Percentiles rank a stretch among this genome's conserved stretches.
These are phyloP conservation scores for Phengaris arion DNA, from an alignment of 2,888 invertebrate species.

Conservation along the genomic window DNA sequence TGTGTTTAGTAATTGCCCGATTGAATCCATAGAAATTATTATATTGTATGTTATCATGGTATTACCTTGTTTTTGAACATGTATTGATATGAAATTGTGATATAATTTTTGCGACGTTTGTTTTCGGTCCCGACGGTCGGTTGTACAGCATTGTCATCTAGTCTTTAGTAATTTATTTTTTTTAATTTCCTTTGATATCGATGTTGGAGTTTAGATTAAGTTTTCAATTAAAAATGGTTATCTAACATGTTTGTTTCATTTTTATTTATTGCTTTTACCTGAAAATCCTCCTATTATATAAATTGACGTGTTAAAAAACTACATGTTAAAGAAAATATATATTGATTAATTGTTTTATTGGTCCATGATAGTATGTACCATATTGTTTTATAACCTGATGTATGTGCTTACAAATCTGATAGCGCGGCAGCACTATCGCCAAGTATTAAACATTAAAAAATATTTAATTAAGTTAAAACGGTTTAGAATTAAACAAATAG, in stretches of 20 bases:
- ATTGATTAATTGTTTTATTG: no score
- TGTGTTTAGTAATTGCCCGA: background rate
- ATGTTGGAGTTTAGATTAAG: slow-evolving; percentile 69
- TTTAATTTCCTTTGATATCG: slow-evolving; percentile 53
- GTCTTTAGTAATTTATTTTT: slow-evolving; percentile 73
- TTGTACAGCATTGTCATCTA: slow-evolving; percentile 67
- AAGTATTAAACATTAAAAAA: no score
- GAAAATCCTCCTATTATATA: no score
- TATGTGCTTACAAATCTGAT: no score
- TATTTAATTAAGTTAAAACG: no score
- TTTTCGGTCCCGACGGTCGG: slow-evolving; percentile 45
- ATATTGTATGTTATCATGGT: slow-evolving; percentile 17
- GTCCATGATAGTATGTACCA: no score
- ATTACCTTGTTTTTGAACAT: slow-evolving; percentile 29
- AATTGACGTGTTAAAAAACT: no score
- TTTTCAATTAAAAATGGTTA: slow-evolving; percentile 74
- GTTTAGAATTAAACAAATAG: no score
- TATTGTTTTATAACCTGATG: no score
- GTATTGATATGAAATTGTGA: slow-evolving; percentile 32
- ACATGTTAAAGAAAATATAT: no score
- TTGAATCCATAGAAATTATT: background rate
- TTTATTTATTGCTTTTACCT: no score
- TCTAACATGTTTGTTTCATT: slow-evolving; percentile 39
- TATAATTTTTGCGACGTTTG: slow-evolving; percentile 40
- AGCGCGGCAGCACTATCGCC: no score